Conservation (phyloP, 2,888 invertebrate species). For the Coelogynopora nodosa region DNA sequence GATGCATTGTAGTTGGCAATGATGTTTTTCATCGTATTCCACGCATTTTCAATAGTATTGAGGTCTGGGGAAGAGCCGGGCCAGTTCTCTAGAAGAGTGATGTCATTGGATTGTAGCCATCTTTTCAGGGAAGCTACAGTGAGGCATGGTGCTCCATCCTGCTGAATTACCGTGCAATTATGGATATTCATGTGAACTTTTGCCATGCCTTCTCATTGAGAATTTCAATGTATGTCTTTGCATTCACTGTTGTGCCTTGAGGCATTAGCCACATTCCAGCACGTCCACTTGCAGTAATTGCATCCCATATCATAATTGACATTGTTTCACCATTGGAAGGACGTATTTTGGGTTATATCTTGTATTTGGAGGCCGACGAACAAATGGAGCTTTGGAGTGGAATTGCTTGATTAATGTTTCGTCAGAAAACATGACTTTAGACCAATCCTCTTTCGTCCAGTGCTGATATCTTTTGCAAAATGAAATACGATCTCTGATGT, state of each 20-base stretch:
- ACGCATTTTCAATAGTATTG: slow-evolving; percentile 27
- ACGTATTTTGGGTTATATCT: background rate
- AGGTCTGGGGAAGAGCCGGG: slow-evolving; percentile 30
- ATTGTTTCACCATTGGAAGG: slow-evolving; percentile 27
- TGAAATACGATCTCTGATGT: slow-evolving; percentile 30
- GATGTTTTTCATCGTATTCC: slow-evolving; percentile 27
- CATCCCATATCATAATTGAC: slow-evolving; percentile 35
- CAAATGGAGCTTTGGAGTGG: slow-evolving; percentile 12
- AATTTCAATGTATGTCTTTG: slow-evolving; percentile 22
- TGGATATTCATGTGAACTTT: background rate
- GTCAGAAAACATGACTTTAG: slow-evolving; percentile 28
- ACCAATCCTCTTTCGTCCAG: slow-evolving; percentile 23
- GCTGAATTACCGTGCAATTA: slow-evolving; percentile 24
- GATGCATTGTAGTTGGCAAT: slow-evolving; percentile 17
- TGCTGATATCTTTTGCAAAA: background rate
- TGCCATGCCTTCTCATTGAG: background rate
- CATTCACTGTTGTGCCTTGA: slow-evolving; percentile 32
- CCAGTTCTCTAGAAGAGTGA: slow-evolving; percentile 33
- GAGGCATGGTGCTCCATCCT: slow-evolving; percentile 29
- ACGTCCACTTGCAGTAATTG: slow-evolving; percentile 6
- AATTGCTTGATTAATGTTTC: slow-evolving; percentile 23
- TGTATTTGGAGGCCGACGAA: slow-evolving; percentile 1
- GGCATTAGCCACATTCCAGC: background rate
- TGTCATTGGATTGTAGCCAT: slow-evolving; percentile 5
- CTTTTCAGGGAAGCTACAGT: background rate